Conservation (phyloP, 2,888 invertebrate genomes). For the Clostera curtula region DNA sequence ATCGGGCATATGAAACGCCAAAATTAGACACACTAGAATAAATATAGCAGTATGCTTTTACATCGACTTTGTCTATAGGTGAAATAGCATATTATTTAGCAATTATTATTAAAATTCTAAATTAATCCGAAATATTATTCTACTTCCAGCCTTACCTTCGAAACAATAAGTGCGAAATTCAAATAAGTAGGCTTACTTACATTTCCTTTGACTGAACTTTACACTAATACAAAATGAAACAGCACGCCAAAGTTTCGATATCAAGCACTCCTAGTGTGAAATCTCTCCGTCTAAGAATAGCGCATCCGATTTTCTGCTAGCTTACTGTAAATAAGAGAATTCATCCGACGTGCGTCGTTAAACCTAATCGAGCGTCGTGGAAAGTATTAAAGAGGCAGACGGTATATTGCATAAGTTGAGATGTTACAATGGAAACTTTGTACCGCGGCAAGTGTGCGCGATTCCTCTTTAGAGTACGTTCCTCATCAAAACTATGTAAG, state of each 20-base stretch:
- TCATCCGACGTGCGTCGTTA: conserved; percentile 66
- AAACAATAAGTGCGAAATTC: neutral
- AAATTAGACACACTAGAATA: too few species aligned
- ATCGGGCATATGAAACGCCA: too few species aligned
- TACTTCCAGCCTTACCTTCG: neutral
- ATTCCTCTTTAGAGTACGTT: conserved; percentile 57
- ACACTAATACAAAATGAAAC: conserved; percentile 25
- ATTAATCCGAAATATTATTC: too few species aligned
- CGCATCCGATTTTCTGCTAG: conserved; percentile 54
- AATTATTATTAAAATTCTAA: too few species aligned
- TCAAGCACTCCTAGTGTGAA: conserved; percentile 55
- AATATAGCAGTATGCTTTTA: too few species aligned
- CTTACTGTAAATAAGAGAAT: conserved; percentile 71
- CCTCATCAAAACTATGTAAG: conserved; percentile 40
- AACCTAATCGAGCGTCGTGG: conserved; percentile 70
- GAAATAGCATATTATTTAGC: too few species aligned
- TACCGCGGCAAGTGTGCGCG: conserved; percentile 61
- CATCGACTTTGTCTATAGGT: too few species aligned
- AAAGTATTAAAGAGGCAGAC: conserved; percentile 72
- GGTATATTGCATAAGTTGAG: conserved; percentile 72
- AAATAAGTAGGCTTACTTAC: neutral
- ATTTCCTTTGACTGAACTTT: conserved; percentile 17
- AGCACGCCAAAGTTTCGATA: conserved; percentile 43
- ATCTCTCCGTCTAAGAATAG: conserved; percentile 47
- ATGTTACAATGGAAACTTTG: conserved; percentile 71